Evolutionary conservation across 2,113 vertebrate species (phyloP).

Genomic region (Oryzias woworae): DNA sequence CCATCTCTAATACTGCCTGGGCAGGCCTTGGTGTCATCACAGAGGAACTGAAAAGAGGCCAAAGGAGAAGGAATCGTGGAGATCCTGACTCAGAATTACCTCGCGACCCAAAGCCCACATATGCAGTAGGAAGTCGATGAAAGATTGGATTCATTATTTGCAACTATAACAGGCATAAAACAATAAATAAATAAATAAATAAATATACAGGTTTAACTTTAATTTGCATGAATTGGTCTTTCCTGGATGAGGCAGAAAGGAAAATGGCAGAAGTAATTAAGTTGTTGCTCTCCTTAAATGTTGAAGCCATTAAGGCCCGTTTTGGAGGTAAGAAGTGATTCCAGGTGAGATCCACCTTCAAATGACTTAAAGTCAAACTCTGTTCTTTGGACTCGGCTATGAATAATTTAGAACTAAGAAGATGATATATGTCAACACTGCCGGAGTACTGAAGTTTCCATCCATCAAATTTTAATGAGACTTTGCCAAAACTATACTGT

Average conservation of each 20-base stretch:
- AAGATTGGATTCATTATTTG: too few relatives aligned
- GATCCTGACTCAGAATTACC: too few relatives aligned
- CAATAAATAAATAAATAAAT: too few relatives aligned
- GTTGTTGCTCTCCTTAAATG: not conserved
- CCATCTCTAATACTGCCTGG: too few relatives aligned
- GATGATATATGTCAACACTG: constrained; percentile 13
- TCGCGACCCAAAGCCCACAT: too few relatives aligned
- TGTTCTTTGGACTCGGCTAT: constrained; percentile 11
- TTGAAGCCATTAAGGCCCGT: not conserved
- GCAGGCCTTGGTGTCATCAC: too few relatives aligned
- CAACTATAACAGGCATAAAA: too few relatives aligned
- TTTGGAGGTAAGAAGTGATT: constrained; percentile 3
- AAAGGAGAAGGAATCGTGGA: too few relatives aligned
- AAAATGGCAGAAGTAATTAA: not conserved
- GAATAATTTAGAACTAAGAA: constrained; percentile 11
- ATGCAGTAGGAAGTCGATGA: too few relatives aligned
- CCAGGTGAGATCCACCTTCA: constrained; percentile 5
- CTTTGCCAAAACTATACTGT: constrained; percentile 26
- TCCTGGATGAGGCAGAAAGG: not conserved
- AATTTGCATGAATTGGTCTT: not conserved
- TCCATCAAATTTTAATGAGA: constrained; percentile 34
- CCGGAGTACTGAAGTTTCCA: not conserved
- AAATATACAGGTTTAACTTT: too few relatives aligned
- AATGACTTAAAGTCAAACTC: not conserved
- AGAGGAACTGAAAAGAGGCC: too few relatives aligned